Base-by-base conservation (phyloP, 2,888 invertebrate genomes). In the Balanococcus diminutus region DNA sequence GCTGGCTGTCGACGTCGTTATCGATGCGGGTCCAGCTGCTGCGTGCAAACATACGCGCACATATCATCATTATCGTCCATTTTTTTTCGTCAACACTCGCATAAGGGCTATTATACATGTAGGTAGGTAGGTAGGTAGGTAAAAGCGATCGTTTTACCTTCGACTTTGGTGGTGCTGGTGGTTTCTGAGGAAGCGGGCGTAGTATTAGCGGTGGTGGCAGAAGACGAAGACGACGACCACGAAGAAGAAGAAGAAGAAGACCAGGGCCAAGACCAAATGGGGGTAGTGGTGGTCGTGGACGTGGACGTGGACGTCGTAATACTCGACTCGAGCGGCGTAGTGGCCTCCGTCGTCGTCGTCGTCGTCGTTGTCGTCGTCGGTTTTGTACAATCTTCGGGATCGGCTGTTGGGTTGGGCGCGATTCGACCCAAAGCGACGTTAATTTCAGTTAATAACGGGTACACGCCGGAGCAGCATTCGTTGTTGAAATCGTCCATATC, bases 401-500 rank as follows among this genome's bases (percentile, higher is more conserved):
- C 42, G 19, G 6, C 16, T 8, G n/a, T 86, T 9, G 75, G 51
- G n/a, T 32, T 14, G 6, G 85, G 46, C 25, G 87, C 79, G 16
- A 89, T 86, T 14, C 88, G 91, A 39, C 95, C 95, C 31, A 97
- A 90, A 0, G 94, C 96, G 22, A 94, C 92, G 87, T 95, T 95
- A 1, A 97, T 93, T 0, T 95, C 93, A 67, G 94, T 92, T 14
- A 97, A 91, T 72, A 97, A 90, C 0, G 96, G 96, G 88, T 93
- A 96, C 0, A 95, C 91, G 89, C 96, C 96, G 4, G 91, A 91
- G 89, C 97, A 96, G 89, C 97, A 97, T 0, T 93, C 92, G 90
- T 97, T 97, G 88, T 92, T 93, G 89, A 95, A 96, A 89, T 97
- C 97, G 88, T 97, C 96, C 88, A 97, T 90, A 89, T 97, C 97